Evolutionary conservation across 2,888 invertebrate species (phyloP), one percentile per base, ranked within the genome.

Genomic region (Proisotoma minuta): DNA sequence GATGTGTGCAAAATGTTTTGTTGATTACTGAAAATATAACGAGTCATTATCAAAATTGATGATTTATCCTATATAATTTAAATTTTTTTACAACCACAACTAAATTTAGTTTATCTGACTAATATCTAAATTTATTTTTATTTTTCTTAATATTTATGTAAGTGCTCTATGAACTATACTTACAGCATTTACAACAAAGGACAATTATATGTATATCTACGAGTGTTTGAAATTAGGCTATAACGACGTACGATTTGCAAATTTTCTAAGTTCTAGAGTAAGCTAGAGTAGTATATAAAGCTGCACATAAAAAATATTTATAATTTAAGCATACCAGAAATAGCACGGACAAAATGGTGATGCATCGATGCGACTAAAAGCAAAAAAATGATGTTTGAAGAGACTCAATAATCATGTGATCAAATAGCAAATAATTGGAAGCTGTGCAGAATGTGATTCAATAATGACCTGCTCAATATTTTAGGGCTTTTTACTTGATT

Each of bases 331-430:
- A 20, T 73, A 73, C 73, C 73, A 73, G 71, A 73, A 71, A 71
- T 70, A 69, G 69, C 73, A 73, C 62, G 73, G 73, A 62, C 73
- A 73, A 71, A 63, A 73, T 50, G 73, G 73, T 61, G 71, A 71
- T 70, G 69, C 68, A 69, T 73, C 73, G 73, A 69, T 64, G 71
- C 69, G 71, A 73, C 73, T 73, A 69, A 72, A 72, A 62, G 60
- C 23, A 54, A 29, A 48, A 40, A 60, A 59, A 54, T 58, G 23
- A 57, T 29, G 51, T 62, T 53, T 26, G 29, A 56, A 34, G 51
- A 49, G 50, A 50, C 40, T 48, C 2, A 40, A 43, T 39, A 8
- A 24, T 49, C 22, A 49, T 22, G 26, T 12, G 20, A n/a, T n/a
- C n/a, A 18, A 47, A 47, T 20, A 28, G 57, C 50, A 54, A 60